A percentile compares a stretch with the other conserved stretches of the same genome.
Evolutionary conservation across 2,797 vertebrate species (phyloP).

Genomic region (Potorous gilbertii): DNA sequence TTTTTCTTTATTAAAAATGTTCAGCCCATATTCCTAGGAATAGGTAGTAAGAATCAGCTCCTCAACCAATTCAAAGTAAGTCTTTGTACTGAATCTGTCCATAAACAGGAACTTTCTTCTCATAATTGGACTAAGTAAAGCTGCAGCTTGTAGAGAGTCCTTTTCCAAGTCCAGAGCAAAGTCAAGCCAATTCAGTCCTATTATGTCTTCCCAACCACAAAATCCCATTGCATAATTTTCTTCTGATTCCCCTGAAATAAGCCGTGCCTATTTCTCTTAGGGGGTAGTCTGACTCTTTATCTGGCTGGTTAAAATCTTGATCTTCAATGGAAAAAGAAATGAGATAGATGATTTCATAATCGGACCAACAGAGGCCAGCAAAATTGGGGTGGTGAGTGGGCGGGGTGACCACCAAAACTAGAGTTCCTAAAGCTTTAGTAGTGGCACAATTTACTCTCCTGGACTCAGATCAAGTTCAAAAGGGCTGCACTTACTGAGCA

Average conservation of each 20-base stretch:
- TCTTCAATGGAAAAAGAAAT: constrained; percentile 64
- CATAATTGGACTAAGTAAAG: not conserved
- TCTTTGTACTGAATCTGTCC: not conserved
- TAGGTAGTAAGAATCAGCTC: not conserved
- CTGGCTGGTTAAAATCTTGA: constrained; percentile 16
- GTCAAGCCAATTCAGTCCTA: not conserved
- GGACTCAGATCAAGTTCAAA: not conserved
- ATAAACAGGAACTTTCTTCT: not conserved
- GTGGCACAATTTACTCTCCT: not conserved
- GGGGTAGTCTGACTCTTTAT: not conserved
- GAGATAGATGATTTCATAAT: constrained; percentile 26
- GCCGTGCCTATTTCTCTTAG: not conserved
- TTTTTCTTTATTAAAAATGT: not conserved
- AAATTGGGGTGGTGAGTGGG: not conserved
- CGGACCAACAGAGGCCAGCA: not conserved
- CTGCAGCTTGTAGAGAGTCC: not conserved
- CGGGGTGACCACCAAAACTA: no score
- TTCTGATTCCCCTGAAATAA: not conserved
- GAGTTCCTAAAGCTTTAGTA: not conserved
- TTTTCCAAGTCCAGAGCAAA: not conserved
- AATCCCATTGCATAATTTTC: constrained; percentile 15
- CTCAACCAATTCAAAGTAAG: not conserved
- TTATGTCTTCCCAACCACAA: not conserved
- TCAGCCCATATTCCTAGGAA: not conserved
- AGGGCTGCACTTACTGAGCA: not conserved